These are phyloP conservation scores for Calliphora vicina DNA, from an alignment of 1,140 invertebrate species.

Conservation along the genomic window DNA sequence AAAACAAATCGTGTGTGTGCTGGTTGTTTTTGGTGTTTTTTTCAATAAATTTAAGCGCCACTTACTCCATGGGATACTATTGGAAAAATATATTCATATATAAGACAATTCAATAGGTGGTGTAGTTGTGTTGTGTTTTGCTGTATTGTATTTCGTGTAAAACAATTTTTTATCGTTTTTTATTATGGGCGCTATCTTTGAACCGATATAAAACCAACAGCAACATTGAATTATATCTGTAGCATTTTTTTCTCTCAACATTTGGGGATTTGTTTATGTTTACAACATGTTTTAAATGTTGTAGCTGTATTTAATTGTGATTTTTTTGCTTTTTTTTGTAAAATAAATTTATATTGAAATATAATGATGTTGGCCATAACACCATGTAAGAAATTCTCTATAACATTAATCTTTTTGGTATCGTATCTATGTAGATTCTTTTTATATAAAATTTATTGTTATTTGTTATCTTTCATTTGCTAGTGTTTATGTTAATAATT, in stretches of 20 bases:
- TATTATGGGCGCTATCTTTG: constrained; percentile 31
- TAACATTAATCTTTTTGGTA: background rate
- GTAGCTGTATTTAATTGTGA: background rate
- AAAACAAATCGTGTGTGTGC: constrained; percentile 25
- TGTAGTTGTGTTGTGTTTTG: background rate
- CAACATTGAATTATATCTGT: background rate
- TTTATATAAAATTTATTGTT: background rate
- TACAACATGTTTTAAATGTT: background rate
- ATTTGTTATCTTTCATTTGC: background rate
- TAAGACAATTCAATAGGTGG: background rate
- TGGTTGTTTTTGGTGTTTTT: too few relatives aligned
- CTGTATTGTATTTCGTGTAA: constrained; percentile 12
- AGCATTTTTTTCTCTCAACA: too few relatives aligned
- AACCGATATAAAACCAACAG: background rate
- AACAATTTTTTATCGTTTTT: constrained; percentile 31
- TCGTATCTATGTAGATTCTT: too few relatives aligned
- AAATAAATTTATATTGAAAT: background rate
- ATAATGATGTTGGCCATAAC: constrained; percentile 22
- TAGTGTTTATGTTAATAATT: background rate
- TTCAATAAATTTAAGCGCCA: constrained; percentile 8
- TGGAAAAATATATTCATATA: background rate
- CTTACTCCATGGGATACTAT: constrained; percentile 11
- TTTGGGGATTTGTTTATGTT: constrained; percentile 15
- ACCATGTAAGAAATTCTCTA: background rate
- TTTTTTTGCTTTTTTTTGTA: too few relatives aligned